Base-by-base conservation (phyloP, 2,797 vertebrate genomes). In the Urosaurus nigricauda region DNA sequence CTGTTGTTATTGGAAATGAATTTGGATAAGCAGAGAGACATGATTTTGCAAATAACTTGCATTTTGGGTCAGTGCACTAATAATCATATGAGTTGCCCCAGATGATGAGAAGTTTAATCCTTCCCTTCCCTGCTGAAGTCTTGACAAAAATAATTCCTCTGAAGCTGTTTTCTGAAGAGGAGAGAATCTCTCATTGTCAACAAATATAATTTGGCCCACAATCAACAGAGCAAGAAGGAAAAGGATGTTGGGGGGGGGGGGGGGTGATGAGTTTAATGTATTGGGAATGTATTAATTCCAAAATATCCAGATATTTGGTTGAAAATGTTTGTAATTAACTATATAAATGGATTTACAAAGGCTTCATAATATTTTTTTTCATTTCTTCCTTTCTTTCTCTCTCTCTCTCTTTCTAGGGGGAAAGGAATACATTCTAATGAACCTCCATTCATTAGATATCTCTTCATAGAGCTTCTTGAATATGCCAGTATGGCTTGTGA, bases 361-460 rank as follows among this genome's bases (percentile, higher is more conserved):
- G 74, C 40, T 63, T 91, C 89, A 85, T 1, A 2, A 29, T 90
- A 84, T 60, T 60, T 60, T 60, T 60, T 2, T 29, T 2, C 81
- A 82, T 5, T 63, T 19, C 16, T 19, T 65, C 8, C 81, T 82
- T 90, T 86, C 87, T 90, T 8, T 68, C 83, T 89, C 37, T 74
- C 90, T 87, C 87, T 90, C 14, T 68, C 83, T 89, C 37, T 74
- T 90, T 75, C 37, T 92, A 88, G 71, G 91, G 81, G 91, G 85
- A 89, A 90, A 95, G 88, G 82, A 88, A 87, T 16, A n/a, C 2
- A 43, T 21, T 8, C 85, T 91, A 74, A 93, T n/a, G 88, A 58
- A 93, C 60, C 8, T 84, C 37, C 13, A 21, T 74, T 89, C 71
- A 16, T 29, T 83, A 74, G 87, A 80, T 47, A 29, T 16, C n/a